These are phyloP conservation scores for Clavelina lepadiformis DNA, from an alignment of 23 tunicate genomes.

Conservation along the genomic window DNA sequence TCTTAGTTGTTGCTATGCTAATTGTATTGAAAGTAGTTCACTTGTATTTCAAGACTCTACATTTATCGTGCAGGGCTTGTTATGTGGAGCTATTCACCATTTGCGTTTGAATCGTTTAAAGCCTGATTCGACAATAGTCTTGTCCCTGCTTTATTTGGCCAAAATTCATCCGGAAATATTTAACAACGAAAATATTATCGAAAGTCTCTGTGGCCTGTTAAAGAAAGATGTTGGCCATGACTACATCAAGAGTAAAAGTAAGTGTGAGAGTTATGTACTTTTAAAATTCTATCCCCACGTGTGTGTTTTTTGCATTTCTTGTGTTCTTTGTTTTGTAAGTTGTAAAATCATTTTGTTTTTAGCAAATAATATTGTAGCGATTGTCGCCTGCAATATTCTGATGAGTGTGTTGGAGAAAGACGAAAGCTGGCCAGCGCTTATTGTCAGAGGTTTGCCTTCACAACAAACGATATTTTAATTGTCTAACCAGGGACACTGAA, in stretches of 20 bases:
- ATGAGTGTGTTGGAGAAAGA: conserved; percentile 32
- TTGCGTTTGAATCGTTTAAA: conserved; percentile 44
- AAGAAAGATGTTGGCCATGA: conserved; percentile 61
- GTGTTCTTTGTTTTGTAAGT: not conserved
- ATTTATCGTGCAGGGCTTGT: conserved; percentile 31
- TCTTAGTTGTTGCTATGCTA: no score
- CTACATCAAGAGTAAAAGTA: conserved; percentile 59
- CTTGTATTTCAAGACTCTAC: no score
- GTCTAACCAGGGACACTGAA: no score
- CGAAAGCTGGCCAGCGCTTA: conserved; percentile 31
- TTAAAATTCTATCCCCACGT: no score
- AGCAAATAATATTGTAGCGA: conserved; percentile 43
- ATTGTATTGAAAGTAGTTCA: not conserved
- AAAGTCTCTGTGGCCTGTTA: conserved; percentile 53
- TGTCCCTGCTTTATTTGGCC: conserved; percentile 43
- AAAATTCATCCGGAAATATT: conserved; percentile 56
- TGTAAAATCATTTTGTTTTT: conserved; percentile 12
- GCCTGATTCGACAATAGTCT: conserved; percentile 54
- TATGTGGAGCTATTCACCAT: conserved; percentile 74
- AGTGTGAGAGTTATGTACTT: no score
- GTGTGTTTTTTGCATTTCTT: not conserved
- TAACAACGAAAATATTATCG: conserved; percentile 50
- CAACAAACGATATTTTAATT: no score
- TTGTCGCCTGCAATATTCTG: conserved; percentile 36
- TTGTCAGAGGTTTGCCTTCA: conserved; percentile 41